Conservation (phyloP, 2,888 invertebrate genomes). For the Thalpophila matura region DNA sequence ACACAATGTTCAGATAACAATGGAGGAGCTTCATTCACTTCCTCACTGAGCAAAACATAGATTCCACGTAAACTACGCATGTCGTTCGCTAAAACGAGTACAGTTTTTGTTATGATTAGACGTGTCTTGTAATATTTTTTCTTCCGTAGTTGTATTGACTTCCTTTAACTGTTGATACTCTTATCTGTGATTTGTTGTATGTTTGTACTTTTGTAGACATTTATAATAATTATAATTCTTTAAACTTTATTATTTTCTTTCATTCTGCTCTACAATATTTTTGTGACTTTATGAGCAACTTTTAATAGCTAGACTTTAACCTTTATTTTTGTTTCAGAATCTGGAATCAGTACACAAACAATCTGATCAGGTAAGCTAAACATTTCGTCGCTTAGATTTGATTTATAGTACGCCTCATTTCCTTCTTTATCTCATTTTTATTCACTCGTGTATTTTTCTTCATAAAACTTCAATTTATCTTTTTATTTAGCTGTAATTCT, state of each 20-base stretch:
- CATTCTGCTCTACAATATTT: background rate
- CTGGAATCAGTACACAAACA: conserved; percentile 48
- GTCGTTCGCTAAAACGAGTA: conserved; percentile 38
- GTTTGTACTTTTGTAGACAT: background rate
- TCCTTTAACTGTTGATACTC: conserved; percentile 51
- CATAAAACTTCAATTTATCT: background rate
- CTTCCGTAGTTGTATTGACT: conserved; percentile 31
- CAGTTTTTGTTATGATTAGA: conserved; percentile 38
- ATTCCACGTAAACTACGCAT: conserved; percentile 45
- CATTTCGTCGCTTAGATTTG: background rate
- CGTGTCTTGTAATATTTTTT: conserved; percentile 32
- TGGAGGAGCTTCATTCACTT: conserved; percentile 48
- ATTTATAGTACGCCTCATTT: background rate
- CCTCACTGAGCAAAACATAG: conserved; percentile 57
- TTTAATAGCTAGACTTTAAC: background rate
- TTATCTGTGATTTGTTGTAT: conserved; percentile 14
- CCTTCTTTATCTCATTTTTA: background rate
- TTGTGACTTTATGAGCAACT: background rate
- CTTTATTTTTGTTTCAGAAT: conserved; percentile 64
- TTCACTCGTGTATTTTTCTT: too few relatives aligned
- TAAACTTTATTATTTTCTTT: background rate
- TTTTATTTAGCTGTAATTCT: background rate
- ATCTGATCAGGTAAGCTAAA: conserved; percentile 61
- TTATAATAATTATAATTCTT: background rate
- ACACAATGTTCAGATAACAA: conserved; percentile 52